Conservation (phyloP, 2,888 invertebrate genomes). For the Hyposoter dolosus region DNA sequence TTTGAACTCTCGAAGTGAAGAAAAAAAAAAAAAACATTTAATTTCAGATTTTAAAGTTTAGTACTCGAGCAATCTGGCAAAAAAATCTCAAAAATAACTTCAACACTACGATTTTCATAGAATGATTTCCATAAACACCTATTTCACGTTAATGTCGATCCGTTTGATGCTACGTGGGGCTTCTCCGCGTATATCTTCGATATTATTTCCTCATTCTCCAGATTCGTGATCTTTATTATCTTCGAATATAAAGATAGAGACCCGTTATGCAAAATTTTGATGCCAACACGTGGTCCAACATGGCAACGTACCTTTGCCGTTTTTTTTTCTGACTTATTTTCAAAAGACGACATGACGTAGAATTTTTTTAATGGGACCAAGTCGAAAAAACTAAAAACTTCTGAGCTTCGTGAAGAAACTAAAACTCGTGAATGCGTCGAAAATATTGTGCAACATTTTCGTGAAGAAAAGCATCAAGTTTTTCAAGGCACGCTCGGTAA, state of each 20-base stretch:
- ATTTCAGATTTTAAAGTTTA: constrained; percentile 5
- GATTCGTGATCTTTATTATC: constrained; percentile 29
- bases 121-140: constrained; percentile 30
- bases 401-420: not conserved
- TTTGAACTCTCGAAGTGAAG: not conserved
- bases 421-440: not conserved
- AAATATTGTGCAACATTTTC: not conserved
- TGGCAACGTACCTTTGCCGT: not conserved
- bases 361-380: not conserved
- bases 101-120: constrained; percentile 9
- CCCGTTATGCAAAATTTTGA: constrained; percentile 21
- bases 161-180: not conserved
- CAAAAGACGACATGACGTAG: constrained; percentile 3
- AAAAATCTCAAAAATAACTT: constrained; percentile 15
- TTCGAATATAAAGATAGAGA: constrained; percentile 19
- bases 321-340: not conserved
- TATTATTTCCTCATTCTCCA: constrained; percentile 12
- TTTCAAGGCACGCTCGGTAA: constrained; percentile 3
- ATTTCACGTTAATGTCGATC: constrained; percentile 2
- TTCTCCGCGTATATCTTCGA: not conserved
- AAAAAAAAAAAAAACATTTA: not conserved
- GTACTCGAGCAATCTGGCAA: not conserved
- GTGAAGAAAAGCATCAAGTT: not conserved
- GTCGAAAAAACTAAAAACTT: not conserved
- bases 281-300: constrained; percentile 11